Base-by-base conservation (phyloP, 1,140 invertebrate species). In the Bursaphelenchus mucronatus region DNA sequence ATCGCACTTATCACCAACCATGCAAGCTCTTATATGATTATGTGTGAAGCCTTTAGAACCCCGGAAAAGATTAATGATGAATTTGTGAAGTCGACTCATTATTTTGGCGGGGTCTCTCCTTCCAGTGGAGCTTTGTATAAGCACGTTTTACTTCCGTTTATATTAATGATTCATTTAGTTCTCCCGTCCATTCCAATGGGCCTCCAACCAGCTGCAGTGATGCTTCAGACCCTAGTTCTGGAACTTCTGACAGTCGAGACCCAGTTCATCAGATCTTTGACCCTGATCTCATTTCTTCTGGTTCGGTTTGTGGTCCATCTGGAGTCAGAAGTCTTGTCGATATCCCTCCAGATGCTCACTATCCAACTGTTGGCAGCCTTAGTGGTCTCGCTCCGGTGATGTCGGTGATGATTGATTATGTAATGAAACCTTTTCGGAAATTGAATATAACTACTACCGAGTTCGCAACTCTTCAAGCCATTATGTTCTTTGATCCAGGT, bases 401-500 rank as follows among this genome's bases (percentile, higher is more conserved):
- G 71, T 68, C 71, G 8, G 70, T 70, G n/a, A 80, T 80, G 76
- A 80, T 80, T 19, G 75, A 78, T 46, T 79, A 71, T 47, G 75
- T 80, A 8, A 78, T 80, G 77, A 76, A 79, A 61, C 78, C 78
- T 13, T 80, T 80, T 65, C 62, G 73, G 7, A 44, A 53, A 56
- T 44, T 76, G 30, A 71, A 69, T 55, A 75, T 75, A 51, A 70
- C 68, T 51, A 66, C 76, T 50, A 66, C 73, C 53, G 53, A 74
- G 63, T 81, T 79, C 54, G 77, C 77, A 8, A 61, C 76, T 9
- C 76, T 79, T 40, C 77, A 79, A 58, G 76, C 77, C 0, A 79
- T 79, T 44, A 79, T 81, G 74, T 81, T 79, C 61, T 79, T 79
- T 61, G 77, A 79, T 73, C 78, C 77, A 44, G 73, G 76, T 78